Evolutionary conservation across 1,140 invertebrate species (phyloP).

Genomic region (Anastrepha ludens): DNA sequence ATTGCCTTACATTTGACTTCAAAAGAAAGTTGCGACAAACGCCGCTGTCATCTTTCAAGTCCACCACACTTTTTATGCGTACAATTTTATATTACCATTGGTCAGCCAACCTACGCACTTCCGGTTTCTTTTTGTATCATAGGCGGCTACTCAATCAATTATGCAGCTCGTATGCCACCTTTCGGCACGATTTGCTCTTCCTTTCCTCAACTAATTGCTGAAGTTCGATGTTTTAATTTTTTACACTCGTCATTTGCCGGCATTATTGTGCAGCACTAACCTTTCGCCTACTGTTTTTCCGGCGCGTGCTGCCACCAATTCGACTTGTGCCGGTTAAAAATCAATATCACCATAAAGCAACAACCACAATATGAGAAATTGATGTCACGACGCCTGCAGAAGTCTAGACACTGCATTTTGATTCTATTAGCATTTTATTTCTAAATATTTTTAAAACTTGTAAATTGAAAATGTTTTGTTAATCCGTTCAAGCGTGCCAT

Average conservation of each 20-base stretch:
- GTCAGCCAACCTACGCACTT: slow-evolving; percentile 31
- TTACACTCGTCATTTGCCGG: slow-evolving; percentile 2
- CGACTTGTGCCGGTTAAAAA: neutral
- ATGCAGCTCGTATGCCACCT: neutral
- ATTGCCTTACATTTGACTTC: neutral
- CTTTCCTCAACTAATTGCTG: slow-evolving; percentile 34
- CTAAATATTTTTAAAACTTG: neutral
- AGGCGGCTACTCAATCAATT: neutral
- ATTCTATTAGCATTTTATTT: neutral
- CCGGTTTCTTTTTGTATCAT: neutral
- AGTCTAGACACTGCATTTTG: neutral
- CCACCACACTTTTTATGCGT: neutral
- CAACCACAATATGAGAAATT: slow-evolving; percentile 20
- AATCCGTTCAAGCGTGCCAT: neutral
- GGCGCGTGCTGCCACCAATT: neutral
- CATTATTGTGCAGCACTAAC: neutral
- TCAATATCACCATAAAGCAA: slow-evolving; percentile 12
- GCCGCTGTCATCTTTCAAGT: neutral
- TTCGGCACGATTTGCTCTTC: slow-evolving; percentile 37
- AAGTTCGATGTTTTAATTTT: slow-evolving; percentile 42
- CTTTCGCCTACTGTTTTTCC: slow-evolving; percentile 19
- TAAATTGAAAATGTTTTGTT: neutral
- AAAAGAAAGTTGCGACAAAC: neutral
- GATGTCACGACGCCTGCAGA: no score
- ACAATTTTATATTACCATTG: neutral